Conservation (phyloP, 2,113 vertebrate genomes). For the Sylvietta virens region DNA sequence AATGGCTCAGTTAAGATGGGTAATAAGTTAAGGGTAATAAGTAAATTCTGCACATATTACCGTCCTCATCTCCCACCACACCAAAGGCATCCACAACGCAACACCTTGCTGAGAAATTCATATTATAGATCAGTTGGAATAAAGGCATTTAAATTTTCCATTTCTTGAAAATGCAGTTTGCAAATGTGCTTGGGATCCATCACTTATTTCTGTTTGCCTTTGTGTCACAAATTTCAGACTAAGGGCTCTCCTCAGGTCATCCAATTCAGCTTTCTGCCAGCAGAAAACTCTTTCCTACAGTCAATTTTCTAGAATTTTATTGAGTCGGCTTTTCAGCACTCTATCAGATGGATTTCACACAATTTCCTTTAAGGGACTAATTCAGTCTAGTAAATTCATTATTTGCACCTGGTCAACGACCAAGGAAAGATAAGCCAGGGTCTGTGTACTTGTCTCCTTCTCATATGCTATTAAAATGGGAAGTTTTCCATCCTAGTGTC, state of each 20-base stretch:
- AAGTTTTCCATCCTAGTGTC: neutral
- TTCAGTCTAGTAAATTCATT: constrained; percentile 10
- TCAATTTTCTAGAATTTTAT: constrained; percentile 10
- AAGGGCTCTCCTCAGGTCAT: neutral
- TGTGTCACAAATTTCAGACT: neutral
- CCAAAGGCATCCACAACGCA: neutral
- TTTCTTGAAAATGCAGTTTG: neutral
- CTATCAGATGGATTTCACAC: constrained; percentile 18
- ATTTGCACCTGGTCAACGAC: neutral
- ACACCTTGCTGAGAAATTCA: neutral
- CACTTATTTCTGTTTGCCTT: neutral
- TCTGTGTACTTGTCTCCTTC: neutral
- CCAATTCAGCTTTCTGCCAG: constrained; percentile 15
- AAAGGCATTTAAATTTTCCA: neutral
- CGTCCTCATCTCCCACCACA: rapidly evolving
- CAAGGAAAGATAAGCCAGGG: neutral
- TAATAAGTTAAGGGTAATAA: neutral
- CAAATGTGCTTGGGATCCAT: neutral
- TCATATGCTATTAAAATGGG: neutral
- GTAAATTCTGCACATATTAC: neutral
- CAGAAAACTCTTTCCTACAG: neutral
- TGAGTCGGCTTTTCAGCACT: constrained; percentile 1
- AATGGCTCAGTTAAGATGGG: neutral
- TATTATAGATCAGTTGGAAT: neutral
- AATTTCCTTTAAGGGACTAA: constrained; percentile 12